These are phyloP conservation scores for Schrankia costaestrigalis DNA, from an alignment of 2,888 invertebrate genomes.

Conservation along the genomic window DNA sequence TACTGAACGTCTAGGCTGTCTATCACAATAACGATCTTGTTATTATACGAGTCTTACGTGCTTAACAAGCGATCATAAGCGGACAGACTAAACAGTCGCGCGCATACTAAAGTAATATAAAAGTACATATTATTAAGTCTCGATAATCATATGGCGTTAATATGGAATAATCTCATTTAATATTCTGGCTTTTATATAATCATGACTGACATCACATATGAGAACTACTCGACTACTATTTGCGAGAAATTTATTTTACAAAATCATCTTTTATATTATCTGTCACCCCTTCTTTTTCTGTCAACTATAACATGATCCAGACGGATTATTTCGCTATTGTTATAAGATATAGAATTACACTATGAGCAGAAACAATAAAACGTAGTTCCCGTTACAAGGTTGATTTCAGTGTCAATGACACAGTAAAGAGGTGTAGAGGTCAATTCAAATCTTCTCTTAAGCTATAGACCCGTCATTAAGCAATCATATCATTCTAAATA, in stretches of 20 bases:
- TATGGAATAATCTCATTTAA: conserved; percentile 10
- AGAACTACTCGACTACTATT: too few species aligned
- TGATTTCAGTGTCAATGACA: conserved; percentile 4
- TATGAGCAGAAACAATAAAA: conserved; percentile 5
- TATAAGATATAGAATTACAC: too few species aligned
- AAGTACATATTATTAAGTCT: conserved; percentile 18
- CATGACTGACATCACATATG: conserved; percentile 1
- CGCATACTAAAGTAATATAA: conserved; percentile 16
- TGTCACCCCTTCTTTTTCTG: too few species aligned
- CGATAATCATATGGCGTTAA: conserved; percentile 23
- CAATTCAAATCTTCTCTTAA: too few species aligned
- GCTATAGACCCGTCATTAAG: neutral
- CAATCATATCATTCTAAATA: conserved; percentile 11
- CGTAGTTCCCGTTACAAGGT: conserved; percentile 1
- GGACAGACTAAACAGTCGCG: conserved; percentile 20
- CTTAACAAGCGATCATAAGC: conserved; percentile 36
- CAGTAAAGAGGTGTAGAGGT: neutral
- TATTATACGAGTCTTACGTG: conserved; percentile 36
- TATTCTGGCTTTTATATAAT: conserved; percentile 4
- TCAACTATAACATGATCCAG: too few species aligned
- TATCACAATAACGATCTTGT: conserved; percentile 59
- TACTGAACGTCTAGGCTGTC: conserved; percentile 53
- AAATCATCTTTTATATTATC: too few species aligned
- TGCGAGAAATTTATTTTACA: too few species aligned
- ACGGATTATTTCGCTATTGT: too few species aligned